phyloP scores from a whole-genome alignment of 1,140 invertebrate species.

The Drosophila kanapiae region DNA sequence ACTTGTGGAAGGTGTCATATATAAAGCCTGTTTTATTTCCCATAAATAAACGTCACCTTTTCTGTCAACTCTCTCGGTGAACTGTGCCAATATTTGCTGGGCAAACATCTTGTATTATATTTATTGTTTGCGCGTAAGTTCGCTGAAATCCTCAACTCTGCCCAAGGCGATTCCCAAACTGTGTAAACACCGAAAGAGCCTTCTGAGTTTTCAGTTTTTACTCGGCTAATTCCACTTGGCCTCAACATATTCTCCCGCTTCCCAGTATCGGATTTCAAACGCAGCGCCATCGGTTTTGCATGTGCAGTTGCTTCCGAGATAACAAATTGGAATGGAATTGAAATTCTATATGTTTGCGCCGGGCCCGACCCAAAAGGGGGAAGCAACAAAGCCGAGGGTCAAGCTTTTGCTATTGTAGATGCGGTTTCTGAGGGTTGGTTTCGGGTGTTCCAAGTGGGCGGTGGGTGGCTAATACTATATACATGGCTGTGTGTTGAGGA shows the following conservation, averaged over 20 bases:
- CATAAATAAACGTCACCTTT: constrained; percentile 35
- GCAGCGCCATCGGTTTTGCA: constrained; percentile 34
- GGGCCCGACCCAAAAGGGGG: constrained; percentile 47
- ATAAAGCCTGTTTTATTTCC: constrained; percentile 22
- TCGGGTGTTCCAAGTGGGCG: background rate
- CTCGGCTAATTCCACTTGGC: constrained; percentile 47
- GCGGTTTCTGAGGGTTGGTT: constrained; percentile 28
- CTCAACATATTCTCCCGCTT: constrained; percentile 28
- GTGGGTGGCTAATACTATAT: constrained; percentile 7
- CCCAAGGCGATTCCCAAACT: constrained; percentile 30
- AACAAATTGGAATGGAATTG: constrained; percentile 72
- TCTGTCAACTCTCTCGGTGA: constrained; percentile 54
- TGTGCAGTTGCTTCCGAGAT: constrained; percentile 72
- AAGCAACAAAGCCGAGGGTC: constrained; percentile 54
- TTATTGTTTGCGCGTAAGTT: constrained; percentile 58
- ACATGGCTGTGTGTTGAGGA: constrained; percentile 7
- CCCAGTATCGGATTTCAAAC: constrained; percentile 50
- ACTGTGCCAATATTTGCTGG: constrained; percentile 63
- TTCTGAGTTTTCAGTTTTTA: constrained; percentile 39
- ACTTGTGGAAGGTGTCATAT: constrained; percentile 15
- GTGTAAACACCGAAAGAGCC: constrained; percentile 59
- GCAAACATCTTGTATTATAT: constrained; percentile 17
- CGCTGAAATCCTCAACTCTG: constrained; percentile 24
- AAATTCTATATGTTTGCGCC: constrained; percentile 73
- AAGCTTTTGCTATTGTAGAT: constrained; percentile 37